These are phyloP conservation scores for Vombatus ursinus DNA, from an alignment of 2,113 vertebrate species.

Conservation along the genomic window DNA sequence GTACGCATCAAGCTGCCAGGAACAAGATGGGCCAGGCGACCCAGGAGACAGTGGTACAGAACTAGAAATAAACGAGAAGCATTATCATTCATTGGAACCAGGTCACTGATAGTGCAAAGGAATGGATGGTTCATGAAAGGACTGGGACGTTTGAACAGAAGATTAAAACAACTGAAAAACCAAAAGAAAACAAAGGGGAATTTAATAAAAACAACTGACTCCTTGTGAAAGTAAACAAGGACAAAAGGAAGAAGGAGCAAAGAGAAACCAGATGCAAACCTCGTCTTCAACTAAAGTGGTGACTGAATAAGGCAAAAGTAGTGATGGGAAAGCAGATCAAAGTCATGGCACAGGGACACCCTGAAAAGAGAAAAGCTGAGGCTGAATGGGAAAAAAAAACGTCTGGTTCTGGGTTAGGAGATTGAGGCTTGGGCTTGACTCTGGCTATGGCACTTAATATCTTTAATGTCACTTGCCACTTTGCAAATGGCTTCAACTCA, in stretches of 20 bases:
- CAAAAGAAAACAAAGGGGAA: conserved; percentile 69
- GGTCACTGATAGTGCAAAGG: neutral
- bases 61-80: conserved; percentile 63
- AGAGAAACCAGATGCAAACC: conserved; percentile 79
- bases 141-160: conserved; percentile 63
- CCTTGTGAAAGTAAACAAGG: conserved; percentile 79
- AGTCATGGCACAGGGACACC: conserved; percentile 6
- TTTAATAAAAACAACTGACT: conserved; percentile 76
- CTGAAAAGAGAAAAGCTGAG: neutral
- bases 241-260: conserved; percentile 67
- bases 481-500: neutral
- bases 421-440: neutral
- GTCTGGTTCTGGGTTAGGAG: rapidly evolving
- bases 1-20: neutral
- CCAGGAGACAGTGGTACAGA: conserved; percentile 45
- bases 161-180: conserved; percentile 74
- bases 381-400: neutral
- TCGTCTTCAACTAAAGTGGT: conserved; percentile 36
- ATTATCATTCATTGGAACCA: conserved; percentile 67
- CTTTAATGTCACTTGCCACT: neutral
- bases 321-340: conserved; percentile 40
- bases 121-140: conserved; percentile 53
- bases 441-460: neutral
- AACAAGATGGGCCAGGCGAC: neutral
- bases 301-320: conserved; percentile 2